Evolutionary conservation across 2,888 invertebrate genomes (phyloP).

Genomic region (Drosophila borealis): DNA sequence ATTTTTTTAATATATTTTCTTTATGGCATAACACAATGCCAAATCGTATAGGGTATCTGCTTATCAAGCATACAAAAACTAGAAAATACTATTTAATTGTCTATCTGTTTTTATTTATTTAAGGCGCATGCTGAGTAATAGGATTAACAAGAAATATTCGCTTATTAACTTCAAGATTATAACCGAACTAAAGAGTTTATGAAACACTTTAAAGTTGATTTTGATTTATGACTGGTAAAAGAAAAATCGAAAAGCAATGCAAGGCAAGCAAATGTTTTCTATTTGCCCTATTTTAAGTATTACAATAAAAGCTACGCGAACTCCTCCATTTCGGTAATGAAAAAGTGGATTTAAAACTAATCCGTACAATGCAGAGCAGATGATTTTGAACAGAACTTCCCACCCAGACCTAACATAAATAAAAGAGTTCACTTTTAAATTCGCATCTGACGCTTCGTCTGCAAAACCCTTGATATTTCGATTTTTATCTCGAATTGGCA

Average conservation of each 20-base stretch:
- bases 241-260: no score
- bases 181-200: background rate
- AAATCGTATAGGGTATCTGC: background rate
- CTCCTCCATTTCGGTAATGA: background rate
- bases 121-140: background rate
- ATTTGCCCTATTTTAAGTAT: conserved; percentile 1
- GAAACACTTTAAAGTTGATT: background rate
- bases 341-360: background rate
- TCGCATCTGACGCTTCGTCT: conserved; percentile 47
- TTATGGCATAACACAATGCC: background rate
- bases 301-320: background rate
- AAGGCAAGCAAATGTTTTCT: background rate
- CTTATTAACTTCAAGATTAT: background rate
- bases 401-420: conserved; percentile 27
- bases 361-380: background rate
- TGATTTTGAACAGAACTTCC: background rate
- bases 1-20: background rate
- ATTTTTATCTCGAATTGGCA: conserved; percentile 27
- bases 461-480: conserved; percentile 34
- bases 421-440: conserved; percentile 35
- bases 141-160: background rate
- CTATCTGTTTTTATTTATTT: background rate
- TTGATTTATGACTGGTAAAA: background rate
- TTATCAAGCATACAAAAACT: background rate
- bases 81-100: background rate